Base-by-base conservation (phyloP, 2,888 invertebrate genomes). In the Parnassius mnemosyne region DNA sequence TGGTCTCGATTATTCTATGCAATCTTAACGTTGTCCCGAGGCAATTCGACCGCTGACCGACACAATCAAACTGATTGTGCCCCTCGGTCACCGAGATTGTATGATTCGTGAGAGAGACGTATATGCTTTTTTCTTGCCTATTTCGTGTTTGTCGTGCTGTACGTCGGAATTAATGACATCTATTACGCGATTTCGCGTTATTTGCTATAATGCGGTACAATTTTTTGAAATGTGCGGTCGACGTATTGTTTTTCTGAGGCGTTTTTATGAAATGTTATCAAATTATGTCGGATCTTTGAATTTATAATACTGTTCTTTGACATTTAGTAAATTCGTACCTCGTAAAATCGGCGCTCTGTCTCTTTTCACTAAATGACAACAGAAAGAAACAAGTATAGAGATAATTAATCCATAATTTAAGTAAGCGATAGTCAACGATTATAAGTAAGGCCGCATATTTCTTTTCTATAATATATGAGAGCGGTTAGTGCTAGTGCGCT, bases 1-100 rank as follows among this genome's bases (percentile, higher is more conserved):
- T 65, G 65, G 65, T 69, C 62, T 53, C 66, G 65, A 72, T 81
- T 75, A 78, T 72, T 76, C 71, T 67, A 66, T 69, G 76, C 81
- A 80, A 83, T 81, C 82, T 81, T 86, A 85, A 88, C 85, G 80
- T 72, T 80, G 79, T 83, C 88, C 82, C 74, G 74, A 66, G 88
- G 89, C 86, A 66, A 54, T 74, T 64, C 69, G 75, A 70, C 72
- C 77, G 76, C 71, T 75, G 81, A 81, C 80, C 75, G 81, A 81
- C 80, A 83, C 84, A 84, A 89, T 89, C 84, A 84, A 70, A 65
- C 71, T 81, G 84, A 90, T 89, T 86, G 79, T 81, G 80, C 85
- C 84, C 80, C 73, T 76, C 72, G 81, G 87, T 79, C 83, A 73
- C 73, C 67, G 66, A 69, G 69, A 73, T 76, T 77, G 66, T 67